Evolutionary conservation across 1,140 invertebrate genomes (phyloP).

Genomic region (Sitophilus oryzae): DNA sequence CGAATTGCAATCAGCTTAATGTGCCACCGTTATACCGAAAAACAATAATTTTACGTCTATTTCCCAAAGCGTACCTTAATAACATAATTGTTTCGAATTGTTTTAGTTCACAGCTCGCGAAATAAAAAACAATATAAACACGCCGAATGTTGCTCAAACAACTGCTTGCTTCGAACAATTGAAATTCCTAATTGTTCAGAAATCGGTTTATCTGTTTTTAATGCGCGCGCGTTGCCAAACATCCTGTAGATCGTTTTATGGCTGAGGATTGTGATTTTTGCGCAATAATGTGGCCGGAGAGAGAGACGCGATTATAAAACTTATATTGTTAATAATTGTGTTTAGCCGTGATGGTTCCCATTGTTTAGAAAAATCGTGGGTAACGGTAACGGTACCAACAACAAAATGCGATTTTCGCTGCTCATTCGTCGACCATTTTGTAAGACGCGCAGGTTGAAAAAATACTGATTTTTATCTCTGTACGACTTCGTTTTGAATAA

Average conservation of each 20-base stretch:
- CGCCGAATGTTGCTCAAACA: constrained; percentile 24
- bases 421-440: too few species aligned
- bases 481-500: too few species aligned
- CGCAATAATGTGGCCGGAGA: background rate
- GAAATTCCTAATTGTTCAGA: constrained; percentile 18
- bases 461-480: too few species aligned
- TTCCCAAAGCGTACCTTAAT: constrained; percentile 12
- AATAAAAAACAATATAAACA: constrained; percentile 17
- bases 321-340: constrained; percentile 20
- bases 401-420: constrained; percentile 16
- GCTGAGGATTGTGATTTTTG: background rate
- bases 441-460: too few species aligned
- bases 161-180: constrained; percentile 16
- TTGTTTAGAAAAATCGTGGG: constrained; percentile 21
- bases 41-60: constrained; percentile 1
- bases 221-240: constrained; percentile 19
- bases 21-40: too few species aligned
- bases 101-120: constrained; percentile 15
- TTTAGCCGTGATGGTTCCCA: constrained; percentile 6
- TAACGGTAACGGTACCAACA: constrained; percentile 14
- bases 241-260: constrained; percentile 3
- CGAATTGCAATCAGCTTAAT: too few species aligned
- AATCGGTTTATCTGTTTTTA: constrained; percentile 23
- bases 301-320: constrained; percentile 9
- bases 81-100: constrained; percentile 22